Evolutionary conservation across 2,888 invertebrate species (phyloP), one percentile per base, ranked within the genome.

Genomic region (Ptycholaimellus sp.): DNA sequence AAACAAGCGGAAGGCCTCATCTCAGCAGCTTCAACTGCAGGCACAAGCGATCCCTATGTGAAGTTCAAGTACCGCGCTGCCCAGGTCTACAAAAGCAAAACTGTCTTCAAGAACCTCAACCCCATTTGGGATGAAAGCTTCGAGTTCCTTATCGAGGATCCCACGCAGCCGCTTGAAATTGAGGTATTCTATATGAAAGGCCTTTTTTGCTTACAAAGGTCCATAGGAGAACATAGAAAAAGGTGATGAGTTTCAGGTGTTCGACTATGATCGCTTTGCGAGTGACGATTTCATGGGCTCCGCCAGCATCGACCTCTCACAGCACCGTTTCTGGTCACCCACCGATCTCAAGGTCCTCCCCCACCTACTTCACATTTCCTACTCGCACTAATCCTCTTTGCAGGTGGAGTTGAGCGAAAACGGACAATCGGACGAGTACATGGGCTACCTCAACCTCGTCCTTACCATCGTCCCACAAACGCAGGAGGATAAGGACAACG

Each of bases 61-160:
- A 55, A 52, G 35, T 48, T 56, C 41, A 48, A 49, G 22, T 51
- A 55, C 44, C 43, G 46, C 9, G 45, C 46, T 5, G 70, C 80
- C 43, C 66, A 83, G 47, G 69, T 85, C 47, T 80, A 85, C 65
- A 90, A 87, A 66, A 85, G 83, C 48, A 74, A 76, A 57, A 93
- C 80, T 38, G 76, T 96, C 41, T 79, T 79, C 61, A 71, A 85
- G 51, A 85, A 82, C 60, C 68, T 96, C 42, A 90, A 90, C 64
- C 93, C 93, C 1, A 70, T 75, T n/a, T 96, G 93, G 93, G 85
- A 96, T 57, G 93, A 96, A 61, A 75, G 74, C 49, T 85, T 93
- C 61, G 76, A 76, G 7, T 70, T 87, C 49, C 79, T 81, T 32
- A 72, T 85, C 42, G 82, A 83, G 62, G 83, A 87, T 41, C 54